Conservation (phyloP, 2,797 vertebrate genomes). For the Cuculus canorus region DNA sequence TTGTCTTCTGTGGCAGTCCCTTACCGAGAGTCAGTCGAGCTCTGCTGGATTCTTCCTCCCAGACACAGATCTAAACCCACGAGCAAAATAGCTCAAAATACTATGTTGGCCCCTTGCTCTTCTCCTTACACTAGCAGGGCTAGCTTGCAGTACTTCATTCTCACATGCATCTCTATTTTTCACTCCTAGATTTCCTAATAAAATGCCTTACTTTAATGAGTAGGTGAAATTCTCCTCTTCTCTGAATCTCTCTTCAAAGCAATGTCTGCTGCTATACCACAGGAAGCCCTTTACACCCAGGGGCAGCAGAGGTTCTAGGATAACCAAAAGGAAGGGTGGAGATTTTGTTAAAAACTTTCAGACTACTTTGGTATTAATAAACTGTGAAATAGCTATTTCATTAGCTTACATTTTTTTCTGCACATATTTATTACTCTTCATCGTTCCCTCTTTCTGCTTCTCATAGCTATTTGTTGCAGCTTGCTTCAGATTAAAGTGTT, state of each 20-base stretch:
- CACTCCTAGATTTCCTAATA: not conserved
- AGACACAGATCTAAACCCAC: not conserved
- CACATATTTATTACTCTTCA: not conserved
- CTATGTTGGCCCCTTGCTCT: not conserved
- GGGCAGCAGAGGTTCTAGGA: not conserved
- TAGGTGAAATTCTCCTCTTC: not conserved
- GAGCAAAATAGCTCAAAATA: not conserved
- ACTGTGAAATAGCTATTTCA: slow-evolving; percentile 18
- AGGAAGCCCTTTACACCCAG: not conserved
- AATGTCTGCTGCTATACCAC: not conserved
- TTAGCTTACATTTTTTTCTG: not conserved
- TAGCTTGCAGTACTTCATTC: not conserved
- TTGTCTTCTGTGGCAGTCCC: not conserved
- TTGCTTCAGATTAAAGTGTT: not conserved
- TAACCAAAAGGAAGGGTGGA: not conserved
- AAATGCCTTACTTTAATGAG: not conserved
- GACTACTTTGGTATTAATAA: slow-evolving; percentile 13
- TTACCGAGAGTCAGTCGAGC: not conserved
- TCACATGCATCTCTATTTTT: not conserved
- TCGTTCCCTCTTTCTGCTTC: not conserved
- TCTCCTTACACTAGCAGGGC: not conserved
- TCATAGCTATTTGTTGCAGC: not conserved
- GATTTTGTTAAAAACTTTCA: slow-evolving; percentile 15
- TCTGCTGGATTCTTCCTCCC: not conserved
- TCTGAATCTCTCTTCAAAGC: not conserved